phyloP scores from a whole-genome alignment of 2,797 vertebrate genomes.

The Dipus sagitta region DNA sequence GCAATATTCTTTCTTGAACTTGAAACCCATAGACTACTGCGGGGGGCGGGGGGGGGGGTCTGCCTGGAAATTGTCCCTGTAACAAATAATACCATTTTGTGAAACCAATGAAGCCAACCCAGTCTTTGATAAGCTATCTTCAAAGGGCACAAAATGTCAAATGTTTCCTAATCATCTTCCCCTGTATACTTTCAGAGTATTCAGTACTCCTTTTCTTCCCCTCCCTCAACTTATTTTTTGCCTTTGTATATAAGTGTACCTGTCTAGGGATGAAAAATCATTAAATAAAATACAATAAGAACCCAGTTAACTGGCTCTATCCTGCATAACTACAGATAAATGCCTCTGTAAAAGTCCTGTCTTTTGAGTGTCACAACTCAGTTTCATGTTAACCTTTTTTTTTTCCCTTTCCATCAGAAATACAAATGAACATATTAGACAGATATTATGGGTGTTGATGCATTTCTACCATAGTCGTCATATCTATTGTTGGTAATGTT shows the following conservation, averaged over 20 bases:
- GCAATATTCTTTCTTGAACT: constrained; percentile 80
- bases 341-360: background rate
- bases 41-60: constrained; percentile 70
- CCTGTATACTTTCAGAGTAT: constrained; percentile 56
- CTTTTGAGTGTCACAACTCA: background rate
- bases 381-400: background rate
- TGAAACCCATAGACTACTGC: constrained; percentile 83
- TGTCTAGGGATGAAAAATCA: constrained; percentile 11
- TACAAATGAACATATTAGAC: constrained; percentile 48
- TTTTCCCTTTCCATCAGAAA: constrained; percentile 4
- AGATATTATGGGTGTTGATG: background rate
- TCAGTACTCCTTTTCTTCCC: constrained; percentile 33
- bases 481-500: background rate
- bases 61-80: constrained; percentile 79
- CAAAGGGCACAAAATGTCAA: constrained; percentile 48
- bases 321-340: background rate
- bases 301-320: background rate
- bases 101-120: constrained; percentile 83
- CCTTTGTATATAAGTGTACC: background rate
- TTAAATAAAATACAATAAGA: constrained; percentile 44
- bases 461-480: constrained; percentile 18
- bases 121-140: constrained; percentile 75
- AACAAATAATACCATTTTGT: constrained; percentile 83
- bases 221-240: constrained; percentile 65
- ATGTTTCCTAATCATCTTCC: constrained; percentile 66